Base-by-base conservation (phyloP, 2,888 invertebrate genomes). In the Acrobasis consociella region DNA sequence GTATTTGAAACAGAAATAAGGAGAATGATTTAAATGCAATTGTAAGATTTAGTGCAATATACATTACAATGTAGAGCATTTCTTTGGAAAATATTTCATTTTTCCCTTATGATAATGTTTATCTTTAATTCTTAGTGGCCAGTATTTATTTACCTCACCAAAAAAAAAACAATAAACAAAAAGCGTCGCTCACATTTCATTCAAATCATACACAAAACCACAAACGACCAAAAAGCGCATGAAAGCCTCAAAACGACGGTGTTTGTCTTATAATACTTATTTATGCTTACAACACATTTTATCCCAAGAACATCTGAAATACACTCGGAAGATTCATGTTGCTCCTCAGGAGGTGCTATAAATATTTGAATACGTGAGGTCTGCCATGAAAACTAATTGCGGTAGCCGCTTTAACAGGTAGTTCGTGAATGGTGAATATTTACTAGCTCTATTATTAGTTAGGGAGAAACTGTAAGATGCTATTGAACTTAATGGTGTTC, bases 361-460 rank as follows among this genome's bases (percentile, higher is more conserved):
- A 60, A 60, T 60, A 60, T 60, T 60, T 60, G 51, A 60, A 60
- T 51, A 51, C 60, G 39, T 51, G 37, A 37, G 60, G 50, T 22
- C 39, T 52, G 59, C 42, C 52, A 60, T 60, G 60, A 52, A 52
- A 60, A 60, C 60, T 60, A 51, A 60, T 60, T 52, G 60, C 39
- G 60, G 60, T 60, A 16, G n/a, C 52, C 51, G 49, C 39, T 38
- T 38, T 50, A 38, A 60, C 60, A 17, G 60, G 50, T 51, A 50
- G 42, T 11, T 22, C 17, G 39, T 60, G 39, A 51, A 60, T 38
- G 13, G 17, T 58, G 11, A 13, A 22, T 42, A 56, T 42, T 31
- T 56, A 42, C 15, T 10, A 15, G 13, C 37, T 38, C 15, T 38
- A 11, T 55, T 16, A 13, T 10, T 46, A 31, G 31, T 31, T 31